These are phyloP conservation scores for Sebastes melanostomus DNA, from an alignment of 2,797 vertebrate genomes.

Conservation along the genomic window DNA sequence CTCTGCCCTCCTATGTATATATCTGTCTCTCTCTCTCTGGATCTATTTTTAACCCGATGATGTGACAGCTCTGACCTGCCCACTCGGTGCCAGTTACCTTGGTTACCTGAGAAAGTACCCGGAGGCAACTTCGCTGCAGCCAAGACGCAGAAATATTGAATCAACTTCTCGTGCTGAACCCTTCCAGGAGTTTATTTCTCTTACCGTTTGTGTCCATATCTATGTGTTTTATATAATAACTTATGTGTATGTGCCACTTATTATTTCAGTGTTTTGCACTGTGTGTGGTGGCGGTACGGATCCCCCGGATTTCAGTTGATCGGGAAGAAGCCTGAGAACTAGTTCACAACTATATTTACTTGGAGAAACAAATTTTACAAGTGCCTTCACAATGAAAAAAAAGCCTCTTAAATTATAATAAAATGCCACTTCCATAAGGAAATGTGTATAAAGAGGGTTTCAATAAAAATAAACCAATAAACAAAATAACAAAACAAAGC, in stretches of 20 bases:
- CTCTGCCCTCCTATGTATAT: neutral
- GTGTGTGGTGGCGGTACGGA: neutral
- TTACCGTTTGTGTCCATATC: neutral
- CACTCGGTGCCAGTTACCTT: conserved; percentile 69
- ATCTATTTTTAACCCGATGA: conserved; percentile 67
- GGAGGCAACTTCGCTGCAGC: conserved; percentile 46
- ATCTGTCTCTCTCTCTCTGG: conserved; percentile 17
- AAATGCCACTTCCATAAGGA: neutral
- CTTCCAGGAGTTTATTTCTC: conserved; percentile 1
- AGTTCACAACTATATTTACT: neutral
- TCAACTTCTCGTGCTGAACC: conserved; percentile 3
- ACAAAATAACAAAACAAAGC: neutral
- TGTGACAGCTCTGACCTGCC: conserved; percentile 58
- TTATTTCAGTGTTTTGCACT: neutral
- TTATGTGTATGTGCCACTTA: neutral
- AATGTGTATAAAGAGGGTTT: neutral
- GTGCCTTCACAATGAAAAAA: neutral
- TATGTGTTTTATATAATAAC: neutral
- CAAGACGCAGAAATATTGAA: conserved; percentile 28
- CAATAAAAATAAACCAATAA: neutral
- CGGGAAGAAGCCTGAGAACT: neutral
- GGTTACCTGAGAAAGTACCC: conserved; percentile 70
- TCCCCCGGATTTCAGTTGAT: neutral
- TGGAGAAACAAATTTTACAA: neutral
- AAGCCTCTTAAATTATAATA: neutral